phyloP scores from a whole-genome alignment of 2,113 vertebrate genomes.

The Origma solitaria region DNA sequence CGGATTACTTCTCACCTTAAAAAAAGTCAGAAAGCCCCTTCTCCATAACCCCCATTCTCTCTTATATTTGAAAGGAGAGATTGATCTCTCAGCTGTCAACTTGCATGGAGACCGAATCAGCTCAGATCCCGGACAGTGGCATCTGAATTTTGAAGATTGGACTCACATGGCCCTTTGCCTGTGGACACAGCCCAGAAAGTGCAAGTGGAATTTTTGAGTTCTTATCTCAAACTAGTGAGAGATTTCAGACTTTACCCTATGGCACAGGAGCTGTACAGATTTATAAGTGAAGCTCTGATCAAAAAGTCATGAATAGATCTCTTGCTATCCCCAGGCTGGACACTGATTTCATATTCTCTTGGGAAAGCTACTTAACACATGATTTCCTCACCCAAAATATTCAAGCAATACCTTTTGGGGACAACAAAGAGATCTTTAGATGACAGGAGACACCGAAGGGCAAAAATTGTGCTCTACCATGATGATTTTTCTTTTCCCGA shows the following conservation, averaged over 20 bases:
- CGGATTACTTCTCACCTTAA: background rate
- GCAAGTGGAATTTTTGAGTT: background rate
- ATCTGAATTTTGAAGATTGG: background rate
- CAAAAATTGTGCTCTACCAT: background rate
- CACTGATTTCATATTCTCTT: background rate
- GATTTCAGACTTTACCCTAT: background rate
- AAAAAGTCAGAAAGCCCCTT: background rate
- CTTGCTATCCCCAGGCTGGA: background rate
- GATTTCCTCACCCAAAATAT: background rate
- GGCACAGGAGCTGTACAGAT: background rate
- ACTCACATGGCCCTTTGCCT: background rate
- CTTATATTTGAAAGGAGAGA: background rate
- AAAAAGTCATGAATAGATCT: background rate
- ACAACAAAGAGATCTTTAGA: accelerated
- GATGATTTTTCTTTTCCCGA: background rate
- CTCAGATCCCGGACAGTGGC: background rate
- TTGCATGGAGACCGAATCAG: background rate
- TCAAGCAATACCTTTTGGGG: background rate
- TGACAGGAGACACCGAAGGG: background rate
- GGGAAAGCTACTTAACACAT: background rate
- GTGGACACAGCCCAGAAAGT: accelerated
- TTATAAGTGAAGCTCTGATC: background rate
- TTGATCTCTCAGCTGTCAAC: background rate
- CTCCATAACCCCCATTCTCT: accelerated
- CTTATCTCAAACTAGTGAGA: background rate